Evolutionary conservation across 1,140 invertebrate species (phyloP).

Genomic region (Prorops nasuta): DNA sequence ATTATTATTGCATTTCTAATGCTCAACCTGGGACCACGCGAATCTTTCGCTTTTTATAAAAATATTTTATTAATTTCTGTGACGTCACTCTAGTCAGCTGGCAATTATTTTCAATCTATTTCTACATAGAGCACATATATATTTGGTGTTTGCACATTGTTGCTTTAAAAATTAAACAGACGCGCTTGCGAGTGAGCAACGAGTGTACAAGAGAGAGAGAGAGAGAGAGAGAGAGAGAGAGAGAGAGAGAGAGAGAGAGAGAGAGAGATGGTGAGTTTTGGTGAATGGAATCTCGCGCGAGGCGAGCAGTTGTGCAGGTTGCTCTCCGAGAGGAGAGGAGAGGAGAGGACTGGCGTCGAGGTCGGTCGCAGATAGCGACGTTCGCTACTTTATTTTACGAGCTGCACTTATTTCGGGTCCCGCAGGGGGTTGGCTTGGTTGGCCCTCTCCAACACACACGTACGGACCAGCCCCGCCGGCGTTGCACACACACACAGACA

Average conservation of each 20-base stretch:
- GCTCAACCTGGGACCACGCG: no score
- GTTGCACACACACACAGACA: slow-evolving; percentile 19
- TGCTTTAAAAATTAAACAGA: no score
- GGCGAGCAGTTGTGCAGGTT: no score
- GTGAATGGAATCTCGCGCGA: no score
- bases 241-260: no score
- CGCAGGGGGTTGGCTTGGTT: slow-evolving; percentile 19
- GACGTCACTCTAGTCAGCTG: no score
- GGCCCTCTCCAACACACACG: background rate
- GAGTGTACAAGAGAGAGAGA: background rate
- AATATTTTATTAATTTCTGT: no score
- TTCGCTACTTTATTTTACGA: slow-evolving; percentile 45
- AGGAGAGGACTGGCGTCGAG: background rate
- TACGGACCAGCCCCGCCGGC: slow-evolving; percentile 1
- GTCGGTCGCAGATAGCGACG: slow-evolving; percentile 14
- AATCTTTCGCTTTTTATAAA: no score
- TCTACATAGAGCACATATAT: no score
- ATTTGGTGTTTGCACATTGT: no score
- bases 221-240: slow-evolving; percentile 2
- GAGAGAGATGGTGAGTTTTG: background rate
- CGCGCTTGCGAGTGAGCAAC: background rate
- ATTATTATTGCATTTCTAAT: no score
- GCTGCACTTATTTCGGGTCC: slow-evolving; percentile 38
- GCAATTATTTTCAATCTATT: no score
- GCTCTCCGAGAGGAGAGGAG: background rate